Base-by-base conservation (phyloP, 2,113 vertebrate genomes). In the Phyllostomus discolor region DNA sequence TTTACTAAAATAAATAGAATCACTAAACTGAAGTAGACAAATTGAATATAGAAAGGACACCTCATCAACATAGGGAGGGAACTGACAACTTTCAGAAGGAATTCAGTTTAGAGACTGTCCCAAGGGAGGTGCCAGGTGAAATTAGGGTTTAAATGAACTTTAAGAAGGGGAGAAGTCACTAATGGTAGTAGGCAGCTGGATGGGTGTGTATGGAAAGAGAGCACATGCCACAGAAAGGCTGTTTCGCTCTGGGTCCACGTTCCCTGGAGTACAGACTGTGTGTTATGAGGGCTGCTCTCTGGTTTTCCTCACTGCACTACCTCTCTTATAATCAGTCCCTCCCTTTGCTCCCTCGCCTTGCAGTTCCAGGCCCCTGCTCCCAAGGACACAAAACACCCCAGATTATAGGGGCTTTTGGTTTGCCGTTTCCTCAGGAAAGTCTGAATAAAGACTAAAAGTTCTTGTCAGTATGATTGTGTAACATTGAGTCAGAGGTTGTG, bases 1-100 rank as follows among this genome's bases (percentile, higher is more conserved):
- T 96, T 70, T 57, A 87, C 89, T 86, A 87, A 96, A 95, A 93
- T 94, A 94, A 95, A 95, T 79, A 93, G 15, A 93, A 79, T 86
- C 14, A 33, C 48, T 48, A 67, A 67, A 95, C 41, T 88, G 84
- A 95, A 91, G 46, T 79, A 91, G 76, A 90, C 35, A 85, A 78
- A 17, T 67, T 46, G 90, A 80, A 31, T 89, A 54, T 94, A 90
- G 92, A 92, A 97, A 91, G 69, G 48, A 59, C 52, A 88, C 66
- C 91, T 96, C 66, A 88, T 87, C 84, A 94, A 92, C 43, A 69
- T 10, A 41, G 54, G 33, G 62, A 92, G 41, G 73, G 54, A 89
- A 91, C 67, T 72, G 85, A 94, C 26, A 94, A 79, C 50, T 87
- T 91, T 96, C 57, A 87, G 62, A 66, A 92, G 69, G 83, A 82